Base-by-base conservation (phyloP, 2,797 vertebrate genomes). In the Thunnus albacares region DNA sequence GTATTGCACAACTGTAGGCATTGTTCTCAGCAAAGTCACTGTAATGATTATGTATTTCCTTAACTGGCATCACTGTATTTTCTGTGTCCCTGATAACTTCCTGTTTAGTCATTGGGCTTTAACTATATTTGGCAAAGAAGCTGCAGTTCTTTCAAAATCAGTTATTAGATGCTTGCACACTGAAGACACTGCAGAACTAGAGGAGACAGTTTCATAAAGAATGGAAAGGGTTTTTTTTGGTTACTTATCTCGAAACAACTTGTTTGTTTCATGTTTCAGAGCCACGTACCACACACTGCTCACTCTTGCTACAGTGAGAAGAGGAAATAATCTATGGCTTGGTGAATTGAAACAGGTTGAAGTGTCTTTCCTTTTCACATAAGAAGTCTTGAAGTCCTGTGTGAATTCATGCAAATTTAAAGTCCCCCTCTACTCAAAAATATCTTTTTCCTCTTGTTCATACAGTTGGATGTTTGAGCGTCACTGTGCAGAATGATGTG, bases 61-160 rank as follows among this genome's bases (percentile, higher is more conserved):
- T 11, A 47, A 26, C 52, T 28, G 7, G 47, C 47, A 13, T 20
- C 43, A 22, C 14, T 62, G 18, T 63, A 28, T 41, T 68, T 45
- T 62, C 3, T 45, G 22, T n/a, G 45, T 53, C n/a, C n/a, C 24
- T 17, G 30, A 18, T 24, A 53, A 82, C 45, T 67, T 82, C 63
- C 57, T 69, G 5, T 58, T 38, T 49, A 49, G 17, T 18, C 5
- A 7, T 49, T 28, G 8, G 7, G 59, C 61, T 26, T 15, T 3
- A 18, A 17, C 13, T 14, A 7, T 47, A 10, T 3, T 62, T 2
- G 30, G 11, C 12, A 9, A 18, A 22, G 24, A 17, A 41, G 8
- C 24, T 33, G 47, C n/a, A 26, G 17, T 66, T 59, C 12, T 22
- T 5, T 41, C 17, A 15, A 26, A 13, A 62, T 47, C 1, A 15